Evolutionary conservation across 2,113 vertebrate species (phyloP), one percentile per base, ranked within the genome.

Genomic region (Chamaea fasciata): DNA sequence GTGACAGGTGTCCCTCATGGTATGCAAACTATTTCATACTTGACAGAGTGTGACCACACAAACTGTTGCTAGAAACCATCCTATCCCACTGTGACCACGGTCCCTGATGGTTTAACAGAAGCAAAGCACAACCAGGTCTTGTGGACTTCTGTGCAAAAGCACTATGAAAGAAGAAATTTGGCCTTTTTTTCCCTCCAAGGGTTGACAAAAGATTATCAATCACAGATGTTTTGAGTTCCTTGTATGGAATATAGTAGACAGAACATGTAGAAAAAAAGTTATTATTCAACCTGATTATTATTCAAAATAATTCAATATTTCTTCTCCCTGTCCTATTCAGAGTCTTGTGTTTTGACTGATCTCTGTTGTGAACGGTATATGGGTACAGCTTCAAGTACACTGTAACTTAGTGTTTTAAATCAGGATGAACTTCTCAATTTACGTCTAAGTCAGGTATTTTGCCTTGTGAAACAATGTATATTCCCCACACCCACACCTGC

Each of bases 61-160:
- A 83, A 30, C 37, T 65, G 67, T 55, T 2, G 2, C 63, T 64
- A 26, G 31, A 31, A 80, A 67, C 41, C 28, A 52, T 7, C 12
- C 6, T 4, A 53, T 22, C 22, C n/a, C n/a, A 27, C 41, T 0
- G 0, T 0, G 2, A 31, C 27, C 16, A 13, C 57, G 37, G 53
- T 3, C 55, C 44, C 83, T 18, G 12, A 23, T 0, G 1, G 28
- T 2, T 0, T 2, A 37, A 65, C 23, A 46, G 20, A 56, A 80
- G n/a, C 28, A 83, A 76, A 76, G 37, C 44, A 77, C 28, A 64
- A 60, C 12, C 23, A n/a, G 11, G 31, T 42, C 33, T 44, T 26
- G 35, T 7, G 17, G n/a, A 52, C 19, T 64, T 50, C 23, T 35
- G 28, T 8, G 17, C 35, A 68, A 79, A 78, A 35, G 5, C 16